Evolutionary conservation across 2,797 vertebrate species (phyloP), one percentile per base, ranked within the genome.

Genomic region (Acestrorhynchus altus): DNA sequence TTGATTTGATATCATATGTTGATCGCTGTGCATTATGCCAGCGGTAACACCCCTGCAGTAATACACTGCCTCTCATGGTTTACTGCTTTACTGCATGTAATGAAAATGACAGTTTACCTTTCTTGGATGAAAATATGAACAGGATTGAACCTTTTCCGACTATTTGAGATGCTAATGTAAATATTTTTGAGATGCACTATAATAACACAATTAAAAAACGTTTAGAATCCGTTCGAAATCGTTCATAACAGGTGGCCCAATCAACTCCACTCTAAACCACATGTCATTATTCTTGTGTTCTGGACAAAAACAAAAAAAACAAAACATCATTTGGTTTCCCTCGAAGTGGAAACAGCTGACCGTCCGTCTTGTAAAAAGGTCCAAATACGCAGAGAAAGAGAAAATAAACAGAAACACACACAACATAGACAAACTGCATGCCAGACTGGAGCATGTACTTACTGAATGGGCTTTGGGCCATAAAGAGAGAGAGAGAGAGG

Each of bases 401-500:
- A 78, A 79, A 83, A 79, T 73, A 80, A 84, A 74, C 61, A 76
- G 28, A 76, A 59, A 78, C 73, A 79, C 67, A 77, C 73, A 78
- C 59, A 77, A 76, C 24, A 74, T 56, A 78, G 69, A 79, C 84
- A 71, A 81, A 79, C 78, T 54, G 84, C 84, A 87, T 88, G 88
- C 76, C 57, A 80, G 77, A 83, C 79, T 88, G 84, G 82, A 87
- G 88, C 81, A 88, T 82, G 82, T 92, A 94, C 93, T 94, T 92
- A 94, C 93, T 89, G 89, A 82, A 77, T 51, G 59, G 84, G 89
- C 91, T 89, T 89, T 93, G 82, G 90, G 90, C 87, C 92, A 89
- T 81, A 90, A 39, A 91, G 78, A 89, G 84, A 90, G 77, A 91
- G 86, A 91, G 87, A 90, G 67, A 78, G 87, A 89, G 86, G 84